Conservation (phyloP, 2,797 vertebrate genomes). For the Cichlasoma orientale region DNA sequence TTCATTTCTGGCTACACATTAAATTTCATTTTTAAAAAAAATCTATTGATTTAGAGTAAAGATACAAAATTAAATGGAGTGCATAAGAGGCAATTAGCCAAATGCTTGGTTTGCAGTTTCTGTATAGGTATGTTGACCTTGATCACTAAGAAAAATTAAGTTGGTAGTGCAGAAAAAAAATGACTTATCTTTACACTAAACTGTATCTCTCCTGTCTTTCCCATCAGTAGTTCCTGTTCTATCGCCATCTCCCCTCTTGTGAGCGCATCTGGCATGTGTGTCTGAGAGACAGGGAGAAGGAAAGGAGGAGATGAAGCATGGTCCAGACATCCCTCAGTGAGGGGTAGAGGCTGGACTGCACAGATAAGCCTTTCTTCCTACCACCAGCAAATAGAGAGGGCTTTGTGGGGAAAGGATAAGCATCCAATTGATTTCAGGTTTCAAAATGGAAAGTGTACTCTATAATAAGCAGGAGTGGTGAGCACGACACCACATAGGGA, state of each 20-base stretch:
- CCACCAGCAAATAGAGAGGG: constrained; percentile 57
- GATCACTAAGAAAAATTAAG: constrained; percentile 7
- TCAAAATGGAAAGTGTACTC: constrained; percentile 60
- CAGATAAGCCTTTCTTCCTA: constrained; percentile 73
- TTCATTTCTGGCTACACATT: constrained; percentile 8
- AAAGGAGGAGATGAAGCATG: constrained; percentile 34
- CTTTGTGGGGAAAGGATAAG: constrained; percentile 67
- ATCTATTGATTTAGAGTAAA: not conserved
- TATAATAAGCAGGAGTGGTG: constrained; percentile 21
- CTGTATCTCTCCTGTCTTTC: not conserved
- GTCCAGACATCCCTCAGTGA: constrained; percentile 61
- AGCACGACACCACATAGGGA: not conserved
- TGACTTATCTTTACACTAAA: not conserved
- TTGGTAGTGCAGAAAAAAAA: not conserved
- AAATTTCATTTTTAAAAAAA: not conserved
- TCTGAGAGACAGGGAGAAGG: constrained; percentile 26
- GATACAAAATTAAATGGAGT: constrained; percentile 4
- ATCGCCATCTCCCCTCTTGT: not conserved
- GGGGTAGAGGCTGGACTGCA: constrained; percentile 66
- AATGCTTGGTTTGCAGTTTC: constrained; percentile 23
- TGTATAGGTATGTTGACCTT: not conserved
- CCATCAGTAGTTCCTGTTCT: not conserved
- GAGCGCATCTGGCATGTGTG: not conserved
- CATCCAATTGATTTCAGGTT: constrained; percentile 69
- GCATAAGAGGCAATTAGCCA: not conserved